Evolutionary conservation across 64 coral and sea anemone species (phyloP), one percentile per base, ranked within the genome.

Genomic region (Acropora tenuis): DNA sequence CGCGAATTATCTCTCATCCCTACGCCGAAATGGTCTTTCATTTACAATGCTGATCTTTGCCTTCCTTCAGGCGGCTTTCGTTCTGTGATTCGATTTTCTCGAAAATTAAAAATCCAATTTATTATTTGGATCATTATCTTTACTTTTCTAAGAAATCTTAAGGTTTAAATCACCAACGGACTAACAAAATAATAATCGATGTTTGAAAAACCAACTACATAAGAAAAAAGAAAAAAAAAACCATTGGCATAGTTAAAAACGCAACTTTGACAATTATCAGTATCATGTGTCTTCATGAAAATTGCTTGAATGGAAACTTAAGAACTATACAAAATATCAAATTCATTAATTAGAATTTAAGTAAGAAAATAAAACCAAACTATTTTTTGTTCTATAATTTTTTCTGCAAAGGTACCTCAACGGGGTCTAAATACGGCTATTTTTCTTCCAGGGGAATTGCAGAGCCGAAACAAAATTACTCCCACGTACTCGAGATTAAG

Each of bases 321-420:
- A 71, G 11, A 3, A 8, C 16, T 18, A 78, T 43, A 43, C 2
- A 82, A 63, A 43, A 63, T 19, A 82, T 11, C 43, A 80, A 59
- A 61, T 53, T 1, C 16, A 63, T 82, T 59, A 82, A 82, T 78
- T 48, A 78, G 73, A 75, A 41, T 6, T 12, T 9, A 78, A 76
- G 40, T 7, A 45, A 43, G 6, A 78, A 78, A 78, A 49, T 2
- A 48, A 78, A 48, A 18, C 49, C 75, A 48, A 48, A 78, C 43
- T 13, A 42, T 11, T 55, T 55, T 7, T 5, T 55, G 52, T 55
- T 55, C 52, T 1, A 55, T 7, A 55, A 7, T 55, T 55, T 3
- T 2, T 55, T 10, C 30, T 30, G 30, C 30, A 30, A 55, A 55
- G 5, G 52, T 5, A 55, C 10, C 52, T 55, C 52, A 10, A 55